These are phyloP conservation scores for Alca torda DNA, from an alignment of 2,797 vertebrate species.

Conservation along the genomic window DNA sequence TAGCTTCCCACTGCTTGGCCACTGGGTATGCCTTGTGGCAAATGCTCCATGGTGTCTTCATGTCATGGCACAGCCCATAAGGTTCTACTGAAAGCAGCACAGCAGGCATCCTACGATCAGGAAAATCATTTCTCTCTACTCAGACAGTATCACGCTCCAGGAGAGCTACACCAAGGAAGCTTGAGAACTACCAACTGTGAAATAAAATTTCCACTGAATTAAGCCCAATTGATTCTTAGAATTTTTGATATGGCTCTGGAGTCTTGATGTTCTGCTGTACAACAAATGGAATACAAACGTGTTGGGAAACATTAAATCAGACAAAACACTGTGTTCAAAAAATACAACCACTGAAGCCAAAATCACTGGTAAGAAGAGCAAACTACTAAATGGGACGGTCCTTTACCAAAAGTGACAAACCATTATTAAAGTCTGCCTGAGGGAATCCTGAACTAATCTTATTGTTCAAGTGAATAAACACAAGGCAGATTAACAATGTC, in stretches of 20 bases:
- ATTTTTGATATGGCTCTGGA: background rate
- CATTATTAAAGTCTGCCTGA: background rate
- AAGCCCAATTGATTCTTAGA: background rate
- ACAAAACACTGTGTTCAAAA: background rate
- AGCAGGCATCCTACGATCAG: accelerated
- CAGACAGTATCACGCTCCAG: accelerated
- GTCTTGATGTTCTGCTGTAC: background rate
- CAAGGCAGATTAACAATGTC: background rate
- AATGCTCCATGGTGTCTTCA: background rate
- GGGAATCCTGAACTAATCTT: background rate
- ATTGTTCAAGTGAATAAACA: background rate
- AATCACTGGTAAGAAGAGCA: background rate
- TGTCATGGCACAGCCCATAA: accelerated
- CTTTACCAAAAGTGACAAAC: background rate
- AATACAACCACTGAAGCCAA: background rate
- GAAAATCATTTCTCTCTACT: background rate
- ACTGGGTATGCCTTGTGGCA: accelerated
- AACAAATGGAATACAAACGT: background rate
- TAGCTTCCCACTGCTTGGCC: background rate
- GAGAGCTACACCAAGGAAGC: background rate
- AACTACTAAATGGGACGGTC: background rate
- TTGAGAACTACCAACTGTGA: background rate
- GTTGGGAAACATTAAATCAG: background rate
- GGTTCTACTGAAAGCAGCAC: background rate
- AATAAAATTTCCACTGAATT: background rate